Evolutionary conservation across 2,113 vertebrate genomes (phyloP), one percentile per base, ranked within the genome.

Genomic region (Passer domesticus): DNA sequence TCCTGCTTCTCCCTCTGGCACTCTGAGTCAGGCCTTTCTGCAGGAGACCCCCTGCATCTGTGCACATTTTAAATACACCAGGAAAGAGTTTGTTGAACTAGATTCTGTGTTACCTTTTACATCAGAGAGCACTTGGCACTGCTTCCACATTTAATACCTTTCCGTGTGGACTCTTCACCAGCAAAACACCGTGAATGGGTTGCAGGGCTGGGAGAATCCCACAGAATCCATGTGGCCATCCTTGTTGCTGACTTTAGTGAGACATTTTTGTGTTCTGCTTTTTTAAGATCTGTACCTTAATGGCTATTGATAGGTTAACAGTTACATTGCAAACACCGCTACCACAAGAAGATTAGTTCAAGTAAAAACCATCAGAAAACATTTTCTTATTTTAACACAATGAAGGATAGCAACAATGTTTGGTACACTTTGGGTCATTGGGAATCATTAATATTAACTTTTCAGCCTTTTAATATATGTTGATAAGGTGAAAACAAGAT

Each of bases 1-100:
- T 62, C 23, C n/a, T 0, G 0, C 30, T 46, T 55, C 47, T 88
- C 37, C 28, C 39, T 72, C 47, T 2, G 52, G n/a, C 22, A 50
- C 24, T 41, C n/a, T 13, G 46, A 20, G 46, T n/a, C 79, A 90
- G 19, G 15, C 28, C 15, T 28, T 47, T 60, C 82, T 90, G 41
- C 46, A 87, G 70, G 64, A 81, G 33, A 60, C 12, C 35, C 24
- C 24, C 55, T 1, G 3, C 16, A 27, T 33, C 31, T 10, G 4
- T 59, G 22, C 8, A 5, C 75, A 15, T 53, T 75, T 85, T 49
- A 76, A 55, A 39, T 11, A 43, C 1, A 3, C 18, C 63, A 86
- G 25, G 35, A 83, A 79, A 83, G 23, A 30, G 20, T 11, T 80
- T 39, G 23, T 27, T 64, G 41, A 37, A 33, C 44, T 64, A 69